Percentiles rank a stretch among this genome's conserved stretches.
Conservation (phyloP, 2,888 invertebrate genomes). For the Himalopsyche anomala region DNA sequence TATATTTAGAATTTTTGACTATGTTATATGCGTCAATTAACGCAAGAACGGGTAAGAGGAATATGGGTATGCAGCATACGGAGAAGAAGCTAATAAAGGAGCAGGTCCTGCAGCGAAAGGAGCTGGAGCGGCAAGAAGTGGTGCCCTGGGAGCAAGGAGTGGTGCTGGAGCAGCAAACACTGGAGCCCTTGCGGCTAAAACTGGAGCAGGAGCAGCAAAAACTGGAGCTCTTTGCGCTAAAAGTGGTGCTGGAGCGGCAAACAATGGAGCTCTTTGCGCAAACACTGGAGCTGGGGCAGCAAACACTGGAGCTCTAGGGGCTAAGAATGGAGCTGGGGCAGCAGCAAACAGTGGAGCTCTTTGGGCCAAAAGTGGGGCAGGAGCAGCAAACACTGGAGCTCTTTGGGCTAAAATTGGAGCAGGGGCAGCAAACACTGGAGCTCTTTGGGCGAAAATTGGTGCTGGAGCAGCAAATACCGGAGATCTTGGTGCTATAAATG, state of each 20-base stretch:
- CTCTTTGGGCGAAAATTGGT: conserved; percentile 35
- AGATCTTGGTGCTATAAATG: conserved; percentile 41
- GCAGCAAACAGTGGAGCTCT: conserved; percentile 48
- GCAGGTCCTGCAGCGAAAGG: conserved; percentile 51
- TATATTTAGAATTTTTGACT: background rate
- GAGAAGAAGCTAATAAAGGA: conserved; percentile 42
- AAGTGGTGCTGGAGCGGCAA: conserved; percentile 39
- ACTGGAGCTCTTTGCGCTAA: conserved; percentile 48
- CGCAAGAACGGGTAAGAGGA: conserved; percentile 46
- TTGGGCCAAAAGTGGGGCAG: conserved; percentile 52
- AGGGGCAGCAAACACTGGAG: conserved; percentile 49
- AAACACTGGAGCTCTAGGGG: conserved; percentile 48
- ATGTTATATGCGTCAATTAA: background rate
- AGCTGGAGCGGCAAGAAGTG: conserved; percentile 47
- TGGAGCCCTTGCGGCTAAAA: conserved; percentile 52
- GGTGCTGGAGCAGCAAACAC: conserved; percentile 54
- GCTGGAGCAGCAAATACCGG: conserved; percentile 29
- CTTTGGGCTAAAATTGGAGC: conserved; percentile 51
- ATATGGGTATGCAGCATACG: conserved; percentile 38
- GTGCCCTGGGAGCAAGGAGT: conserved; percentile 49
- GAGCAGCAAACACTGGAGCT: conserved; percentile 54
- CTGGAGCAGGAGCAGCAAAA: conserved; percentile 50
- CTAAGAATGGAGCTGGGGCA: conserved; percentile 46
- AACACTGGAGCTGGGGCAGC: conserved; percentile 48
- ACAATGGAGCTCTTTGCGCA: conserved; percentile 36